phyloP scores from a whole-genome alignment of 2,113 vertebrate species.

The Strix aluco region DNA sequence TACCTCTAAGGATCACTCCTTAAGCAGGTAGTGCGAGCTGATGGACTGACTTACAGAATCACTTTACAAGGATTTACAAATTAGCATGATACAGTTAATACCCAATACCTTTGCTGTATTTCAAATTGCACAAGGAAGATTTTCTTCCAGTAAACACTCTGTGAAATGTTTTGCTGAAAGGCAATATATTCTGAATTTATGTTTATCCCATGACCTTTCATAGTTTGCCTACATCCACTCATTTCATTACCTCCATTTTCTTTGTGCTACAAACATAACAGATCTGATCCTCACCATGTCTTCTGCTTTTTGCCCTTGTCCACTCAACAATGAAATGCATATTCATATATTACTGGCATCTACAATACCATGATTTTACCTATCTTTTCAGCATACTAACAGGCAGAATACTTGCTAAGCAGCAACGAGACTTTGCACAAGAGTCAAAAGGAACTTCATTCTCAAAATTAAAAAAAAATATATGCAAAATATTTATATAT shows the following conservation, averaged over 20 bases:
- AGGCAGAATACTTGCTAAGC: neutral
- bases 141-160: neutral
- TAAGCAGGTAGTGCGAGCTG: neutral
- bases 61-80: neutral
- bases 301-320: neutral
- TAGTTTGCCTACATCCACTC: neutral
- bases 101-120: neutral
- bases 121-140: neutral
- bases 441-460: neutral
- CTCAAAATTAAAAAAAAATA: neutral
- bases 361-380: neutral
- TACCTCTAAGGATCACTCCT: neutral
- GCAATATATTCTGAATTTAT: neutral
- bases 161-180: slow-evolving; percentile 1
- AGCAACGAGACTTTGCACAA: neutral
- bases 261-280: neutral
- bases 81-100: neutral
- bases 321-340: neutral
- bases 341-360: neutral
- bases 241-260: neutral
- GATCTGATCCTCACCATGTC: neutral
- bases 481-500: neutral
- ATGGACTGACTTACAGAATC: neutral
- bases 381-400: neutral
- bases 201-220: slow-evolving; percentile 16